Percentiles rank a stretch among this genome's conserved stretches.
Conservation (phyloP, 1,140 invertebrate species). For the Manduca sexta region DNA sequence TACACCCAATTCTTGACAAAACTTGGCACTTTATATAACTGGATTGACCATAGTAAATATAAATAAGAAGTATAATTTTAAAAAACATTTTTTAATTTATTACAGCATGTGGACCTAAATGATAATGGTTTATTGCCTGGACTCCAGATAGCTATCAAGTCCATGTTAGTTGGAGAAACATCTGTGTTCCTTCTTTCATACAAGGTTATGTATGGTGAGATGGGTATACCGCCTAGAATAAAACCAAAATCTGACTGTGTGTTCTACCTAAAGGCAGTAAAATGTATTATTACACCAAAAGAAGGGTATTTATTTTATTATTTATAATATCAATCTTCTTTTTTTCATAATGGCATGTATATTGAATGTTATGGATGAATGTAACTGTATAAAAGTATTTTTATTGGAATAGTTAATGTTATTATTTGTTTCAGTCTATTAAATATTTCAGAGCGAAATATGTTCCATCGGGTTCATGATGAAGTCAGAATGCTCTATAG, state of each 20-base stretch:
- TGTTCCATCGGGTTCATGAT: conserved; percentile 45
- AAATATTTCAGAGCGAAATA: conserved; percentile 46
- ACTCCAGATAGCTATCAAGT: conserved; percentile 49
- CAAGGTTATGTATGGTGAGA: conserved; percentile 64
- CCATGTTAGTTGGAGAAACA: conserved; percentile 63
- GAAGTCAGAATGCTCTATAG: conserved; percentile 48
- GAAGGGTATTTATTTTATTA: conserved; percentile 37
- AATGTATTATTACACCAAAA: conserved; percentile 42
- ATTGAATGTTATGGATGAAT: too few species aligned
- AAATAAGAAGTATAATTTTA: too few species aligned
- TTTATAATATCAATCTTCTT: too few species aligned
- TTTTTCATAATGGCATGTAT: too few species aligned
- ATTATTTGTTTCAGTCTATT: conserved; percentile 38
- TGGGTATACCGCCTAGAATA: conserved; percentile 59
- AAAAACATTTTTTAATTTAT: too few species aligned
- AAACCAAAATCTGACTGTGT: conserved; percentile 59
- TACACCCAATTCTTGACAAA: too few species aligned
- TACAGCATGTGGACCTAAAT: conserved; percentile 51
- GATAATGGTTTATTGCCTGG: conserved; percentile 59
- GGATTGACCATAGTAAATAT: too few species aligned
- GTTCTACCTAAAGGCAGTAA: conserved; percentile 57
- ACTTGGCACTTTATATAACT: too few species aligned
- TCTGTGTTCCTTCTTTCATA: conserved; percentile 59
- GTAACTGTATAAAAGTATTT: too few species aligned
- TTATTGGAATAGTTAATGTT: neutral